Base-by-base conservation (phyloP, 2,797 vertebrate species). In the Coreius guichenoti region DNA sequence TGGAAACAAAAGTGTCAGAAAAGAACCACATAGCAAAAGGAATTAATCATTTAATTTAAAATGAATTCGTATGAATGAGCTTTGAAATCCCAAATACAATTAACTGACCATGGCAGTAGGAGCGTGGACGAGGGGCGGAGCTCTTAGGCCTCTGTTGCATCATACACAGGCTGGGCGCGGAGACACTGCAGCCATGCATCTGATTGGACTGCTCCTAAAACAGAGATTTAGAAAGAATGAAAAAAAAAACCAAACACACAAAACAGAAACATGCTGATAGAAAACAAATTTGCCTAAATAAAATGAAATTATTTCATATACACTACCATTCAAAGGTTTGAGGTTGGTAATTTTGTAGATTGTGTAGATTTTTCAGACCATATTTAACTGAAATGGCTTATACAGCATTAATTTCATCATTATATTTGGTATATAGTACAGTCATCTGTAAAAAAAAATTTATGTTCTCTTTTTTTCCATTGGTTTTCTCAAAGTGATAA, bases 91-190 rank as follows among this genome's bases (percentile, higher is more conserved):
- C 19, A 76, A 65, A 84, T 21, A 72, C 21, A 82, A 21, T 12
- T 3, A 85, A n/a, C 89, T 90, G 80, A 92, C 92, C 91, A 72
- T 88, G 85, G 82, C 91, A 91, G 72, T 89, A 85, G 6, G 91
- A 92, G 75, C 45, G 87, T 1, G 91, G 91, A 23, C 89, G 89
- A 58, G 87, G 88, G 56, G 82, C 43, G 21, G 78, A 80, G 45
- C 47, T 69, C 68, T 51, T 72, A 12, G 43, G 75, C 86, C 39
- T 49, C 2, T 85, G 1, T 91, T 86, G 92, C 93, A 94, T 0
- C 94, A 95, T 90, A 3, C 87, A 87, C 5, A 87, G 23, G 9
- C 85, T 76, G 58, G 63, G 31, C n/a, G 90, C 91, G 7, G 92
- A 86, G 14, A 85, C 85, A 58, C 85, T 87, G 78, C 83, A 92